phyloP scores from a whole-genome alignment of 1,140 invertebrate genomes.

The Drosophila repletoides region DNA sequence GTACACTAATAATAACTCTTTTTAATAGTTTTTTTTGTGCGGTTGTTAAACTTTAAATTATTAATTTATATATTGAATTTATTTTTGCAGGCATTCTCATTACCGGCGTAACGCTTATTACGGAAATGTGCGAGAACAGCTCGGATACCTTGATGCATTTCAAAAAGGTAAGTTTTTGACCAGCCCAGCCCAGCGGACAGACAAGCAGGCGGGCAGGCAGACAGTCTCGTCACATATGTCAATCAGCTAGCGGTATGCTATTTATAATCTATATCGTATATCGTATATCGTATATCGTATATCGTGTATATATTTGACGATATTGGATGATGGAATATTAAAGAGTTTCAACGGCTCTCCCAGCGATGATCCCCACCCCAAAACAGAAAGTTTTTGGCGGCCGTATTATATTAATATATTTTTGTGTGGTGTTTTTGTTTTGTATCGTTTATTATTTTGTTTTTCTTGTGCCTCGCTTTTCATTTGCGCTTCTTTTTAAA shows the following conservation, averaged over 20 bases:
- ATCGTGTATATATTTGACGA: no score
- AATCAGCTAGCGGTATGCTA: background rate
- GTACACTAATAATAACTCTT: no score
- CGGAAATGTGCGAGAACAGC: slow-evolving; percentile 99
- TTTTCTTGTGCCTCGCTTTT: slow-evolving; percentile 24
- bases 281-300: no score
- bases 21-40: no score
- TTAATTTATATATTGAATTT: slow-evolving; percentile 6
- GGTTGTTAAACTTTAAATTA: no score
- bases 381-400: no score
- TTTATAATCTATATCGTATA: no score
- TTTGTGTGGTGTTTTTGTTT: background rate
- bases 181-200: background rate
- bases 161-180: slow-evolving; percentile 92
- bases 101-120: slow-evolving; percentile 98
- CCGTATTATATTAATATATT: background rate
- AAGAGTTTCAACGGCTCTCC: background rate
- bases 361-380: no score
- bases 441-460: background rate
- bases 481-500: slow-evolving; percentile 27
- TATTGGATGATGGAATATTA: no score
- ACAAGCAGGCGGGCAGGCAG: background rate
- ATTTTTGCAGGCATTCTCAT: slow-evolving; percentile 93
- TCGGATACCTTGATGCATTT: slow-evolving; percentile 98
- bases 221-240: background rate